phyloP scores from a whole-genome alignment of 2,113 vertebrate species.

The Gadus macrocephalus region DNA sequence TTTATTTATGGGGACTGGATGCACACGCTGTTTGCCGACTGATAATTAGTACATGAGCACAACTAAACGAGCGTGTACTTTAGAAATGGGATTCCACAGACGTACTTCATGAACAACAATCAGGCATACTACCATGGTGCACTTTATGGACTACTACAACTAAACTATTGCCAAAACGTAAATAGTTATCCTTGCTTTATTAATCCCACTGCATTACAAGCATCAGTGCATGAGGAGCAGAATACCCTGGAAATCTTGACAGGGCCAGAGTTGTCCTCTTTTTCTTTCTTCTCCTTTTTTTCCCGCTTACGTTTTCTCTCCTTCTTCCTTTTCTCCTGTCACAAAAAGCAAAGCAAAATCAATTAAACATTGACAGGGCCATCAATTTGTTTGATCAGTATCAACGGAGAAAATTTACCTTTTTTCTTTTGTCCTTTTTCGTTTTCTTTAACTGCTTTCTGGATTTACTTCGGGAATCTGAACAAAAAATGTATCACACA shows the following conservation, averaged over 20 bases:
- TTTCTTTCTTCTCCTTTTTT: constrained; percentile 82
- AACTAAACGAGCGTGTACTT: too few species aligned
- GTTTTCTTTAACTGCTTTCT: constrained; percentile 80
- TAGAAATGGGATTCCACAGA: too few species aligned
- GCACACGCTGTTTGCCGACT: too few species aligned
- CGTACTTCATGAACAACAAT: too few species aligned
- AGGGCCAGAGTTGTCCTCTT: constrained; percentile 72
- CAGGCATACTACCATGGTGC: too few species aligned
- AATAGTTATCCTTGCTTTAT: not conserved
- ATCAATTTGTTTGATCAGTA: not conserved
- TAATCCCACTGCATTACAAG: not conserved
- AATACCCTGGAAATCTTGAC: constrained; percentile 87
- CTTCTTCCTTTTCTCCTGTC: constrained; percentile 80
- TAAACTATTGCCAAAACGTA: too few species aligned
- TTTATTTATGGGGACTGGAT: not conserved
- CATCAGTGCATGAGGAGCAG: not conserved
- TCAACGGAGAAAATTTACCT: constrained; percentile 64
- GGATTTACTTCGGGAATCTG: constrained; percentile 74
- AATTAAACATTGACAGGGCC: too few species aligned
- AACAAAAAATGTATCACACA: too few species aligned
- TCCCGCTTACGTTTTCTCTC: constrained; percentile 78
- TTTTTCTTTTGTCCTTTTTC: constrained; percentile 86
- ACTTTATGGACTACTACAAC: too few species aligned
- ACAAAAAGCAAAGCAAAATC: not conserved
- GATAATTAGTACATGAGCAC: too few species aligned